These are phyloP conservation scores for Osmoderma eremita DNA, from an alignment of 2,888 invertebrate species.

Conservation along the genomic window DNA sequence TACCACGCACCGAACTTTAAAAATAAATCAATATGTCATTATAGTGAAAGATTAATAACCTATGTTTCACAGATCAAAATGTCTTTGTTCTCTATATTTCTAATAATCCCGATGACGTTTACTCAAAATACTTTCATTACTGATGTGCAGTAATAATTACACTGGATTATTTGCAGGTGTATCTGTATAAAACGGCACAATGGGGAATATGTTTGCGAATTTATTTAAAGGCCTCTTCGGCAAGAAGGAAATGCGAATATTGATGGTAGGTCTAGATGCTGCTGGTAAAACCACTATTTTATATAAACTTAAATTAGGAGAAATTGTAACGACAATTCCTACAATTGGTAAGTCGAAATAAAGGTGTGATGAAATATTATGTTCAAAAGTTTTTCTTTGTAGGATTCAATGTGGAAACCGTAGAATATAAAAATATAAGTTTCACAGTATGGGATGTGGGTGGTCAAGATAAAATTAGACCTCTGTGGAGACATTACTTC, in stretches of 20 bases:
- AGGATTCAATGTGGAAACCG: constrained; percentile 98
- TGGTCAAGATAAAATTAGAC: constrained; percentile 98
- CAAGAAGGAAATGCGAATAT: constrained; percentile 99
- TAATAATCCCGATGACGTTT: background rate
- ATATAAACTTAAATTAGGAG: constrained; percentile 99
- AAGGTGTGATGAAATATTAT: background rate
- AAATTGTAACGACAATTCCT: constrained; percentile 99
- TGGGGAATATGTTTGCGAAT: constrained; percentile 98
- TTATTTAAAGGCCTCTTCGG: constrained; percentile 99
- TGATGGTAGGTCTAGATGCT: constrained; percentile 99
- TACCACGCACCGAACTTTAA: constrained; percentile 35
- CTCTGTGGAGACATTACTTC: constrained; percentile 98
- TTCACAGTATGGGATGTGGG: constrained; percentile 99
- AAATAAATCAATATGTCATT: constrained; percentile 61
- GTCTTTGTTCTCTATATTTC: constrained; percentile 56
- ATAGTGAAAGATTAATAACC: constrained; percentile 59
- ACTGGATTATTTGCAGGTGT: constrained; percentile 54
- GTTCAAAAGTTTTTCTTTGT: constrained; percentile 52
- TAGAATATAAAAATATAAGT: constrained; percentile 99
- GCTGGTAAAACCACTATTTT: constrained; percentile 99
- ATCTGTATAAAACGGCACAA: constrained; percentile 69
- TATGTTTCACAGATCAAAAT: constrained; percentile 44
- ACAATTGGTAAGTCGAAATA: constrained; percentile 85
- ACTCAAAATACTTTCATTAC: background rate
- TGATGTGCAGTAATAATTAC: background rate